Conservation (phyloP, 2,888 invertebrate species). For the Eupithecia subumbrata region DNA sequence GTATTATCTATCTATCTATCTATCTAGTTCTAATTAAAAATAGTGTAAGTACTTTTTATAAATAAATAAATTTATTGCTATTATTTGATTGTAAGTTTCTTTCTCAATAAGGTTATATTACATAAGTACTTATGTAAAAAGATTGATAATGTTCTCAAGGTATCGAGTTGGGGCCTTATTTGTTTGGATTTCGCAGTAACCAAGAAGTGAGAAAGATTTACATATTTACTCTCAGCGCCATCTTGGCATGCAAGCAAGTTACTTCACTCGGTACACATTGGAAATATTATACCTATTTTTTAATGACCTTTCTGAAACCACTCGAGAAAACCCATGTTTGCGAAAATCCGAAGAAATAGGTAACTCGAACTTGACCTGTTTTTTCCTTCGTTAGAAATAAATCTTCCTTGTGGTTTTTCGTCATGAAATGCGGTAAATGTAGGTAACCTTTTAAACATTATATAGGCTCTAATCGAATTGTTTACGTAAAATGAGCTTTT, state of each 20-base stretch:
- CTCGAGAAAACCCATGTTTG: background rate
- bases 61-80: too few relatives aligned
- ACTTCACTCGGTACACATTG: background rate
- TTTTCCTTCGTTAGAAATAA: background rate
- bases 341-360: background rate
- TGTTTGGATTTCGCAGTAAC: background rate
- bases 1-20: too few relatives aligned
- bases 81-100: too few relatives aligned
- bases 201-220: background rate
- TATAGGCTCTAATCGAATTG: too few relatives aligned
- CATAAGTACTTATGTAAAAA: too few relatives aligned
- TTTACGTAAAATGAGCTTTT: too few relatives aligned
- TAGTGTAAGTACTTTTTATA: too few relatives aligned
- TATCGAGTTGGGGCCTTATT: background rate
- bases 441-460: background rate
- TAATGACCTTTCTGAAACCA: background rate
- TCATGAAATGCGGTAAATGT: background rate
- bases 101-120: too few relatives aligned
- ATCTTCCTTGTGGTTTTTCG: background rate
- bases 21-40: too few relatives aligned
- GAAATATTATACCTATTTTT: background rate
- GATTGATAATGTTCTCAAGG: background rate
- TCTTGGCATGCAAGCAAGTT: background rate
- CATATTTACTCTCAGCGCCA: background rate
- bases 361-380: background rate